Evolutionary conservation across 1,140 invertebrate genomes (phyloP).

Genomic region (Leptinotarsa texana): DNA sequence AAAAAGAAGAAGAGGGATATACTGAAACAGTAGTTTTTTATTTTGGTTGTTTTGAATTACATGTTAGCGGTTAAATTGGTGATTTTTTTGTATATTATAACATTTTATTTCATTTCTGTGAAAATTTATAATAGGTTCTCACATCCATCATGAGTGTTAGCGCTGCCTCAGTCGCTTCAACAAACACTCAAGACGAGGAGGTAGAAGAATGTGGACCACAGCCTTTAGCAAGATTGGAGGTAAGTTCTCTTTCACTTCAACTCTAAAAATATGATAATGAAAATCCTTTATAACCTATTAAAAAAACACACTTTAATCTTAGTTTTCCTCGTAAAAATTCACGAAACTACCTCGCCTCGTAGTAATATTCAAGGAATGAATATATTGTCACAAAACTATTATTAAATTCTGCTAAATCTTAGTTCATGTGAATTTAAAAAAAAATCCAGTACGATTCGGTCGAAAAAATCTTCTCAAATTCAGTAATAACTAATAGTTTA

Average conservation of each 20-base stretch:
- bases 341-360: background rate
- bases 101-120: too few relatives aligned
- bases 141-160: conserved; percentile 34
- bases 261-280: background rate
- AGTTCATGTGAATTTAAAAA: background rate
- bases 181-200: conserved; percentile 50
- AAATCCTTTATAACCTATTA: too few relatives aligned
- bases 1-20: too few relatives aligned
- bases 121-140: background rate
- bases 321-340: too few relatives aligned
- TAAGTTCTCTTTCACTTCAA: conserved; percentile 45
- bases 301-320: too few relatives aligned
- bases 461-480: conserved; percentile 25
- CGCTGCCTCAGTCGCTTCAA: conserved; percentile 54
- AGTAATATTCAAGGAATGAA: too few relatives aligned
- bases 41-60: too few relatives aligned
- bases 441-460: conserved; percentile 8
- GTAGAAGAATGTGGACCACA: conserved; percentile 64
- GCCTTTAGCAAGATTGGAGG: conserved; percentile 65
- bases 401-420: background rate
- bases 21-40: too few relatives aligned
- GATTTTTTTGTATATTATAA: too few relatives aligned
- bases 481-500: background rate
- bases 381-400: background rate
- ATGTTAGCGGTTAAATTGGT: too few relatives aligned